Base-by-base conservation (phyloP, 2,888 invertebrate species). In the Polydrusus cervinus region DNA sequence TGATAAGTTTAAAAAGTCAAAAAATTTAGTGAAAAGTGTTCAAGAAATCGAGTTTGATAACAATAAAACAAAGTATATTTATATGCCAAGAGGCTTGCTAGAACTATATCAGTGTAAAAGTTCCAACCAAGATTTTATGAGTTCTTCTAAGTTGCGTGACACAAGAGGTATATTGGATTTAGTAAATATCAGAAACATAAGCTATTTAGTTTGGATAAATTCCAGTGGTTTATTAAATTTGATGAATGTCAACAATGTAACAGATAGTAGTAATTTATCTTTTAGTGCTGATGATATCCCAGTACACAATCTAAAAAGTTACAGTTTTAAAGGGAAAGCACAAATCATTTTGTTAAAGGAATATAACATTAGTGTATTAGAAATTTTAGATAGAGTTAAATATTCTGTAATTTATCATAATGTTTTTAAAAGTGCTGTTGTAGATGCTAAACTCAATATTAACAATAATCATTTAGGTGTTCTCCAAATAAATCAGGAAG, bases 371-470 rank as follows among this genome's bases (percentile, higher is more conserved):
- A 78, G 20, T 61, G 14, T 79, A 53, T 38, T 74, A 0, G 64
- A 73, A 64, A 64, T 79, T 68, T 38, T 49, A 16, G 38, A 75
- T 61, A 18, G n/a, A 43, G 8, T 14, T 34, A 51, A 16, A 16
- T 40, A 18, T 49, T 66, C 60, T 7, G 14, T 57, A 47, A 43
- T 51, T 10, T 64, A 38, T 14, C 16, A 64, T 11, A 2, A 34
- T 61, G 3, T 0, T 11, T 71, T 64, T 43, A 45, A 71, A 62
- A 10, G 18, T 25, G 72, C 78, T 16, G 18, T 81, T 43, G 55
- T 81, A 49, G 81, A 81, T 76, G 80, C 81, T 20, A 81, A 80
- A 76, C 49, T 82, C 13, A 79, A 73, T 76, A 16, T 51, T 16
- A 45, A 38, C 20, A 67, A 75, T 18, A 49, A 49, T 6, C 70